Conservation (phyloP, 2,888 invertebrate species). For the Agrotis exclamationis region DNA sequence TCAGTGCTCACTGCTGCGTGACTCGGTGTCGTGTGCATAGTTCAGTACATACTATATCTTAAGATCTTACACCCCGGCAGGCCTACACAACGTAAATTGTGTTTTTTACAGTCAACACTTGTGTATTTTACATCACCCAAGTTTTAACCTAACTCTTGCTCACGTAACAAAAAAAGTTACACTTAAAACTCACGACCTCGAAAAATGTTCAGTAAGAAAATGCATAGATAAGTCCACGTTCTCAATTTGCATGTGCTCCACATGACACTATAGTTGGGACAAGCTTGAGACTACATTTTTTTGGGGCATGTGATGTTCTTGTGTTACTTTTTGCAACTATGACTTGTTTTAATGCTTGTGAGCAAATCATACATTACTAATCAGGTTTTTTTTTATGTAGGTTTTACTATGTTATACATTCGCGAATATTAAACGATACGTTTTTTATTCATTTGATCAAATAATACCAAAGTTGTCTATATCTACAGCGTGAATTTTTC, state of each 20-base stretch:
- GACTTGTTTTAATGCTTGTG: neutral
- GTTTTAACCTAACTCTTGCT: neutral
- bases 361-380: neutral
- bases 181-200: neutral
- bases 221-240: neutral
- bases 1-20: constrained; percentile 18
- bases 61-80: neutral
- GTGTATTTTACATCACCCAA: neutral
- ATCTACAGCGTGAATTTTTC: too few species aligned
- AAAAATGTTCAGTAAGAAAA: constrained; percentile 4
- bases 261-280: neutral
- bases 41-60: neutral
- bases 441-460: too few species aligned
- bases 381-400: too few species aligned
- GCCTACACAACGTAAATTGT: neutral
- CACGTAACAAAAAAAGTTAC: neutral
- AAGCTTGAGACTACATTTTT: neutral
- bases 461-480: too few species aligned
- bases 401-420: too few species aligned
- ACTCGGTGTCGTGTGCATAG: neutral
- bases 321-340: constrained; percentile 1
- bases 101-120: neutral
- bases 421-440: too few species aligned
- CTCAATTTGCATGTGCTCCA: constrained; percentile 23
- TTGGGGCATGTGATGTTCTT: constrained; percentile 5